A percentile compares a stretch with the other conserved stretches of the same genome.
phyloP scores from a whole-genome alignment of 2,113 vertebrate genomes.

The Piaya cayana region DNA sequence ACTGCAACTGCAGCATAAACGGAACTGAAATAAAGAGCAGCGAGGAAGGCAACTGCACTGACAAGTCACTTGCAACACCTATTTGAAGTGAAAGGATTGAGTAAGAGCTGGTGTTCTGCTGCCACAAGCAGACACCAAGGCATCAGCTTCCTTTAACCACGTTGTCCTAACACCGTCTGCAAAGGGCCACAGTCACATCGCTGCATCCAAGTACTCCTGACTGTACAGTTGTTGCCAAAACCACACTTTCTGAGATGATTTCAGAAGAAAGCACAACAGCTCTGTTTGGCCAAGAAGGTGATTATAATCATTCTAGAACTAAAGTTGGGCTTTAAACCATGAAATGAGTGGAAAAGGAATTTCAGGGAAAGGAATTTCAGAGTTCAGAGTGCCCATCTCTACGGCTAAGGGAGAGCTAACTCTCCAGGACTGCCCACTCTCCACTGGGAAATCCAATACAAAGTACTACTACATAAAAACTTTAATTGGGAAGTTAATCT shows the following conservation, averaged over 20 bases:
- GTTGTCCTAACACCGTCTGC: neutral
- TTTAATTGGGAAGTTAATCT: neutral
- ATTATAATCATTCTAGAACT: neutral
- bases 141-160: neutral
- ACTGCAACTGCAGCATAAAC: neutral
- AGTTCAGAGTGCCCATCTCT: neutral
- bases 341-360: neutral
- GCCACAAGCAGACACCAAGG: neutral
- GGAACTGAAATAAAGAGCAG: neutral
- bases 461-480: neutral
- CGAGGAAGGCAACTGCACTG: neutral
- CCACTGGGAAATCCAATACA: neutral
- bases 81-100: neutral
- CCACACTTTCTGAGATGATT: neutral
- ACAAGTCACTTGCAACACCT: neutral
- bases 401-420: neutral
- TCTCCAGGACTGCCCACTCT: neutral
- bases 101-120: neutral
- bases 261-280: neutral
- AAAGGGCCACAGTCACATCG: neutral
- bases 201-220: neutral
- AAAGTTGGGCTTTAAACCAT: neutral
- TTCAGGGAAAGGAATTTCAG: neutral
- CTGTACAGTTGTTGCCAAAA: neutral
- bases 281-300: neutral